Percentiles rank a stretch among this genome's conserved stretches.
Conservation (phyloP, 2,797 vertebrate species). For the Ctenopoma multispine region DNA sequence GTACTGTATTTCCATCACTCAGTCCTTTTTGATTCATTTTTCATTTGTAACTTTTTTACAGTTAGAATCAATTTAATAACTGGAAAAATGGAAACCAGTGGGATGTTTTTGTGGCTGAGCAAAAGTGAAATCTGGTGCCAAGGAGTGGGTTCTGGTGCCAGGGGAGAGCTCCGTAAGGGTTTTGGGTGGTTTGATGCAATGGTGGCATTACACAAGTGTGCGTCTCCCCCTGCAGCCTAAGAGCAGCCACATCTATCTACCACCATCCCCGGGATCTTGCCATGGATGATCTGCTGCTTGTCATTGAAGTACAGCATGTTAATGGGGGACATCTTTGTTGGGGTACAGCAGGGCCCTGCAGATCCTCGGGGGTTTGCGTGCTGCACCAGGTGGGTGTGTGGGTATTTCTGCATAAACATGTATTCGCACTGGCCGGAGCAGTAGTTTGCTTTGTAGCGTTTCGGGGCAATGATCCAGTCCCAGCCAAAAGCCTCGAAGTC, state of each 20-base stretch:
- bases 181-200: conserved; percentile 77
- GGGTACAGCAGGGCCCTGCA: conserved; percentile 97
- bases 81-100: conserved; percentile 75
- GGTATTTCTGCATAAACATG: conserved; percentile 99
- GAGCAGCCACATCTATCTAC: conserved; percentile 98
- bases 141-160: conserved; percentile 73
- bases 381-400: conserved; percentile 97
- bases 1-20: conserved; percentile 78
- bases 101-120: conserved; percentile 70
- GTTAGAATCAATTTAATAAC: conserved; percentile 79
- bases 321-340: conserved; percentile 99
- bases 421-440: conserved; percentile 99
- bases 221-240: conserved; percentile 77
- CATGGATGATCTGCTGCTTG: conserved; percentile 99
- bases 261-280: conserved; percentile 99
- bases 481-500: conserved; percentile 99
- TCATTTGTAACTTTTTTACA: conserved; percentile 74
- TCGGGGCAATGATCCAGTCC: conserved; percentile 99
- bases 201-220: conserved; percentile 69
- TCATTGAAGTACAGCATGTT: conserved; percentile 99
- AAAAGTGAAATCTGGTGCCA: conserved; percentile 74
- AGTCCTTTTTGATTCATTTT: conserved; percentile 76
- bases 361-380: conserved; percentile 97
- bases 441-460: conserved; percentile 99
- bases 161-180: conserved; percentile 77